phyloP scores from a whole-genome alignment of 2,797 vertebrate species.

The Sebastes oblongus region DNA sequence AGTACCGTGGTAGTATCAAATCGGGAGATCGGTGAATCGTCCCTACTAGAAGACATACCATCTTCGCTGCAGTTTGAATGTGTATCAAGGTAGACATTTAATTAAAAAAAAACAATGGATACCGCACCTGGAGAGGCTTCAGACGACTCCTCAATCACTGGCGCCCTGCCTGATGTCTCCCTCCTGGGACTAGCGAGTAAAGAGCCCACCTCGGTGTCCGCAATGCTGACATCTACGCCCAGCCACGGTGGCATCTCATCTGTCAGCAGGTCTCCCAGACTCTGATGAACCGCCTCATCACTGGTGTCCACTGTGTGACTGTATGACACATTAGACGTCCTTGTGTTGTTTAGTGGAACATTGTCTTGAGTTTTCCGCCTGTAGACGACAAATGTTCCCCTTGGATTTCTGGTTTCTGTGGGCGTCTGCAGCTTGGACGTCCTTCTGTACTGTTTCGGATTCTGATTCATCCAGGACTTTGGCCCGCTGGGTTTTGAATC shows the following conservation, averaged over 20 bases:
- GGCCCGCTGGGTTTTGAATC: neutral
- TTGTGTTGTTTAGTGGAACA: neutral
- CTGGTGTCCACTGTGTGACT: neutral
- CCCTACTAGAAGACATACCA: neutral
- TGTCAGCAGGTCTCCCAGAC: constrained; percentile 45
- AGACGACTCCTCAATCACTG: constrained; percentile 26
- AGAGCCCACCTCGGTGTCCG: constrained; percentile 2
- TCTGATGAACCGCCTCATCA: neutral
- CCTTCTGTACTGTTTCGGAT: constrained; percentile 8
- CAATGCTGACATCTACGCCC: constrained; percentile 15
- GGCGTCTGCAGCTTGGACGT: neutral
- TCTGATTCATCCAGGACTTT: constrained; percentile 1
- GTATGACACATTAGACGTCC: neutral
- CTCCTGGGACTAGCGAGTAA: constrained; percentile 31
- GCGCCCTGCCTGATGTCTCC: neutral
- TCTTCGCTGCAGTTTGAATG: neutral
- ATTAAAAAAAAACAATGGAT: neutral
- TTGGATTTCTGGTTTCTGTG: neutral
- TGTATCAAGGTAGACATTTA: neutral
- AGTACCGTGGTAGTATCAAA: no score
- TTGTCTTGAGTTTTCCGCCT: neutral
- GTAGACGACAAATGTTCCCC: constrained; percentile 39
- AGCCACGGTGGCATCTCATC: constrained; percentile 77
- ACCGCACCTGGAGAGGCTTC: constrained; percentile 64
- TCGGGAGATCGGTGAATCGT: no score